These are phyloP conservation scores for Xestia ashworthii DNA, from an alignment of 2,888 invertebrate species.

Conservation along the genomic window DNA sequence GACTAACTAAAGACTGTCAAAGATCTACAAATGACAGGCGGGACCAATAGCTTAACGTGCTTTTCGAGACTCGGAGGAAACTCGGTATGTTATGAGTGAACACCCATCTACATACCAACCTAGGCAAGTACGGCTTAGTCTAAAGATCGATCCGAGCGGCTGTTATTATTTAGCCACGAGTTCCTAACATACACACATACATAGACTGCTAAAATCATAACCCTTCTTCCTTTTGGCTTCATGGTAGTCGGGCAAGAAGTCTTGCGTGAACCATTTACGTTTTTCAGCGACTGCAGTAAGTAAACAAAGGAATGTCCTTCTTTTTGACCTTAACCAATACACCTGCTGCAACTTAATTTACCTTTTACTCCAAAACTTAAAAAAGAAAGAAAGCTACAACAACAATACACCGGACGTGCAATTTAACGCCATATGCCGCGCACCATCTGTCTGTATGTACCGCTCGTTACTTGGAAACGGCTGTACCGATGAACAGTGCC, in stretches of 20 bases:
- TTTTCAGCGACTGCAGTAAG: background rate
- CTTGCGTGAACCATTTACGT: too few relatives aligned
- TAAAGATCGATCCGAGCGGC: too few relatives aligned
- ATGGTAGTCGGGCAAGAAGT: too few relatives aligned
- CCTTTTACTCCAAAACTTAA: conserved; percentile 15
- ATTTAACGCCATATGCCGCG: conserved; percentile 55
- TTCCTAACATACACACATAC: too few relatives aligned
- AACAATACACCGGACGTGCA: conserved; percentile 52
- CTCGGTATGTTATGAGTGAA: background rate
- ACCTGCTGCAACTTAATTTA: background rate
- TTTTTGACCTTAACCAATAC: background rate
- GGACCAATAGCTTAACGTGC: too few relatives aligned
- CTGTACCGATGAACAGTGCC: conserved; percentile 37
- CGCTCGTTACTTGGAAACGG: conserved; percentile 55
- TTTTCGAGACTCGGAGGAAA: background rate
- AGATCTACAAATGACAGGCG: too few relatives aligned
- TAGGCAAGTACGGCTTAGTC: too few relatives aligned
- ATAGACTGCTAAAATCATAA: too few relatives aligned
- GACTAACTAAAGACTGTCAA: too few relatives aligned
- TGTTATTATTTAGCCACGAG: too few relatives aligned
- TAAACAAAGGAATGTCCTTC: background rate
- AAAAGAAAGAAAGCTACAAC: conserved; percentile 47
- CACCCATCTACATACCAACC: background rate
- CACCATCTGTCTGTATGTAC: conserved; percentile 55
- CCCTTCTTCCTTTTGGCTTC: too few relatives aligned